Percentiles rank a stretch among this genome's conserved stretches.
Conservation (phyloP, 2,888 invertebrate species). For the Eueremaeus valkanovi region DNA sequence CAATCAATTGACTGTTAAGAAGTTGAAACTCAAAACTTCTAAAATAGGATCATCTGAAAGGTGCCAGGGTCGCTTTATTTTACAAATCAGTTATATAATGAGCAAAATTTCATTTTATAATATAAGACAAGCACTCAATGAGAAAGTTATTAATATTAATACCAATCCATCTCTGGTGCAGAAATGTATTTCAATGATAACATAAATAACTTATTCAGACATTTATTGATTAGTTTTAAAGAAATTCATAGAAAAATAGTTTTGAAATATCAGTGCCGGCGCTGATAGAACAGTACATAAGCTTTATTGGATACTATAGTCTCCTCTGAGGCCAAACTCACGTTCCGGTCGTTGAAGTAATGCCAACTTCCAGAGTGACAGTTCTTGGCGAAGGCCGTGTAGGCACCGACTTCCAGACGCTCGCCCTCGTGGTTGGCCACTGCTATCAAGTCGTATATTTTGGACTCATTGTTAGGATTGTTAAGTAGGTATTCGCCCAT, state of each 20-base stretch:
- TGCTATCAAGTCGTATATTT: constrained; percentile 57
- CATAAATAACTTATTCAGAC: no score
- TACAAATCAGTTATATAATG: no score
- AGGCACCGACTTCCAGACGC: constrained; percentile 54
- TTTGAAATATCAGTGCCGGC: background rate
- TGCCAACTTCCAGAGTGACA: constrained; percentile 55
- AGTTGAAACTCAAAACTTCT: no score
- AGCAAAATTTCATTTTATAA: no score
- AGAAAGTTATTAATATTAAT: no score
- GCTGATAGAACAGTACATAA: constrained; percentile 46
- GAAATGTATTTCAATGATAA: no score
- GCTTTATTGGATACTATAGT: constrained; percentile 56
- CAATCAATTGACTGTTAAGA: no score
- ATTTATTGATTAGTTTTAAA: background rate
- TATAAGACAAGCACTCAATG: no score
- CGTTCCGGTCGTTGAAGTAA: constrained; percentile 57
- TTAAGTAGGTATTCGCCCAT: constrained; percentile 56
- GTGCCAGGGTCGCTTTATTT: no score
- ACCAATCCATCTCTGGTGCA: no score
- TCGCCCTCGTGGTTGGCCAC: constrained; percentile 60
- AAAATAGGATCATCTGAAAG: no score
- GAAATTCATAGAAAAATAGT: background rate
- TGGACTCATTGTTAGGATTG: constrained; percentile 50
- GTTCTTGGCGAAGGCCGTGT: constrained; percentile 58
- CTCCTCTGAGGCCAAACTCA: constrained; percentile 53